These are phyloP conservation scores for Spodoptera litura DNA, from an alignment of 1,140 invertebrate species.

Conservation along the genomic window DNA sequence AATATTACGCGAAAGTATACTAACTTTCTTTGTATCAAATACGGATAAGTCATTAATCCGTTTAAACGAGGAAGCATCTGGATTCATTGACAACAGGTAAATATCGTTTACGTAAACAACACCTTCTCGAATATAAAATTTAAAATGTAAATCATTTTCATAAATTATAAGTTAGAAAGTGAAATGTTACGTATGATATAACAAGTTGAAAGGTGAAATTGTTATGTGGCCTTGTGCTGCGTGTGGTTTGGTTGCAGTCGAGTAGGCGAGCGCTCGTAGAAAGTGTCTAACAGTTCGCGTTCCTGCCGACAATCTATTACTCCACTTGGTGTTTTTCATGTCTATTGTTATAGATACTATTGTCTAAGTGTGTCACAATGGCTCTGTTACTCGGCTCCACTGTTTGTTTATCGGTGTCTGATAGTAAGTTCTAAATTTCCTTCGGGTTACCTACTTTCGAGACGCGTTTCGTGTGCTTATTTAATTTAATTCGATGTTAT, in stretches of 20 bases:
- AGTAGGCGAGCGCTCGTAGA: slow-evolving; percentile 34
- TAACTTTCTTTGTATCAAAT: no score
- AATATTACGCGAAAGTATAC: neutral
- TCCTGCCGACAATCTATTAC: neutral
- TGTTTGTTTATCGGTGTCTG: slow-evolving; percentile 71
- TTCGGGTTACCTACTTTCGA: neutral
- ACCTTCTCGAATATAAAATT: neutral
- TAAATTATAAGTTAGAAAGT: slow-evolving; percentile 74
- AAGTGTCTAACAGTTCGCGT: slow-evolving; percentile 32
- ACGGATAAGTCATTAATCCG: neutral
- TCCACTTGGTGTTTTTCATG: neutral
- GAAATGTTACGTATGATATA: slow-evolving; percentile 72
- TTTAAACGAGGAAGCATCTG: neutral
- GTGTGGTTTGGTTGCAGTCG: slow-evolving; percentile 34
- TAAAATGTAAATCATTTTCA: slow-evolving; percentile 42
- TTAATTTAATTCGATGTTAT: slow-evolving; percentile 5
- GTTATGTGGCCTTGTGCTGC: slow-evolving; percentile 67
- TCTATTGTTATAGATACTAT: slow-evolving; percentile 23
- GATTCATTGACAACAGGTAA: slow-evolving; percentile 25
- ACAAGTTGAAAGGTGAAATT: slow-evolving; percentile 82
- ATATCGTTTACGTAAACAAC: neutral
- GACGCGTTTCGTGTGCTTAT: slow-evolving; percentile 8
- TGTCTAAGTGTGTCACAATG: slow-evolving; percentile 57
- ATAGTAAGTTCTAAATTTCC: slow-evolving; percentile 63
- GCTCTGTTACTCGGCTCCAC: slow-evolving; percentile 68